These are phyloP conservation scores for Idaea straminata DNA, from an alignment of 2,888 invertebrate species.

Conservation along the genomic window DNA sequence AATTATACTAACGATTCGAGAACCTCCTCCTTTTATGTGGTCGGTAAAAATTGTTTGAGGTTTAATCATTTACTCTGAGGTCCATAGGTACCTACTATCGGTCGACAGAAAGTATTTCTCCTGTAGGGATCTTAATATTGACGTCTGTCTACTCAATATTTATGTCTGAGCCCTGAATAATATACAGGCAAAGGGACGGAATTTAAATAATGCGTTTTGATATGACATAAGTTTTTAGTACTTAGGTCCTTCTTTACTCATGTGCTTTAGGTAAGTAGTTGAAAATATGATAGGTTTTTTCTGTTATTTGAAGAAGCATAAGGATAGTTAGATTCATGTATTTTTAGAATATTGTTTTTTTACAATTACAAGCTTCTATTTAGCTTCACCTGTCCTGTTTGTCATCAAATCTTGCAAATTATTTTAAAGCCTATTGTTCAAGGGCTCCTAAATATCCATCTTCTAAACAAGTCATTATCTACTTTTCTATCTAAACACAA, in stretches of 20 bases:
- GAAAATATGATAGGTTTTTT: neutral
- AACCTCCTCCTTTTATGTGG: too few relatives aligned
- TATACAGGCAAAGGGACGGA: slow-evolving; percentile 28
- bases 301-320: neutral
- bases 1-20: too few relatives aligned
- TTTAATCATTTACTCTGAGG: neutral
- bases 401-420: too few relatives aligned
- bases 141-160: slow-evolving; percentile 31
- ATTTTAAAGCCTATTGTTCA: too few relatives aligned
- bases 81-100: neutral
- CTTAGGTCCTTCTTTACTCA: neutral
- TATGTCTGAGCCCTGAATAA: slow-evolving; percentile 45
- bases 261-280: neutral
- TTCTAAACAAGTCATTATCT: too few relatives aligned
- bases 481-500: too few relatives aligned
- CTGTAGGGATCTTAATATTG: slow-evolving; percentile 27
- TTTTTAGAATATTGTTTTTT: too few relatives aligned
- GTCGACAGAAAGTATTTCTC: neutral
- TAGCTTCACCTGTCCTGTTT: too few relatives aligned
- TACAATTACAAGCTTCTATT: too few relatives aligned
- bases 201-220: neutral
- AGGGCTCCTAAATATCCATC: too few relatives aligned
- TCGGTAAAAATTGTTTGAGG: too few relatives aligned
- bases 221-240: neutral
- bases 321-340: neutral